Base-by-base conservation (phyloP, 2,113 vertebrate genomes). In the Nycticorax nycticorax region DNA sequence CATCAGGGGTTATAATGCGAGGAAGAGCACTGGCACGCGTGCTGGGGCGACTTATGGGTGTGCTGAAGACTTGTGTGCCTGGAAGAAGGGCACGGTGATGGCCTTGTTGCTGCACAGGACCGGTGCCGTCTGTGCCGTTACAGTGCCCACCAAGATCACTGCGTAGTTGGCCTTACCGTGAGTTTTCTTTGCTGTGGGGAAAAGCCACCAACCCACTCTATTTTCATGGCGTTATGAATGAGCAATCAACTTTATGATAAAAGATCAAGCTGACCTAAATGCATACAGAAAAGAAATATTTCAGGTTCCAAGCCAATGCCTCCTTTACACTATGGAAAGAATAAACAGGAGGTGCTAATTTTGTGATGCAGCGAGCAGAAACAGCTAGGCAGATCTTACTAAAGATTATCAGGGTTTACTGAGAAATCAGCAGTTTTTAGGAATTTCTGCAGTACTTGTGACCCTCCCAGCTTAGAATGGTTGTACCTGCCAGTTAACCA, bases 121-220 rank as follows among this genome's bases (percentile, higher is more conserved):
- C 4, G 43, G 28, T 22, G 20, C 14, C 68, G 3, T 37, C 22
- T 8, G 0, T 21, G 14, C 5, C 57, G 8, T 26, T n/a, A 17
- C 0, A 0, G 24, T 57, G 20, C 60, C 23, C 52, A 10, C 14
- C 30, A 5, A 13, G 30, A 21, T 11, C 60, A 3, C 21, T 12
- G 45, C 26, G 18, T 1, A 2, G n/a, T 18, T 27, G 37, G 26
- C 45, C 22, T 27, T 21, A 9, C 43, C 21, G 4, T 0, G 47
- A 16, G 41, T 19, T 80, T 57, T 66, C 8, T 77, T 57, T 80
- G 59, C 55, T 37, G 55, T 50, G 68, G 24, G 67, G 35, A 33
- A 64, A 88, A 82, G 53, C 33, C 57, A 14, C 22, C 27, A 12
- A 9, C 6, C 32, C 27, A 6, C n/a, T 28, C 33, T 3, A 3